Conservation (phyloP, 53 echinoderm and acorn worm species). For the Echinometra lucunter region DNA sequence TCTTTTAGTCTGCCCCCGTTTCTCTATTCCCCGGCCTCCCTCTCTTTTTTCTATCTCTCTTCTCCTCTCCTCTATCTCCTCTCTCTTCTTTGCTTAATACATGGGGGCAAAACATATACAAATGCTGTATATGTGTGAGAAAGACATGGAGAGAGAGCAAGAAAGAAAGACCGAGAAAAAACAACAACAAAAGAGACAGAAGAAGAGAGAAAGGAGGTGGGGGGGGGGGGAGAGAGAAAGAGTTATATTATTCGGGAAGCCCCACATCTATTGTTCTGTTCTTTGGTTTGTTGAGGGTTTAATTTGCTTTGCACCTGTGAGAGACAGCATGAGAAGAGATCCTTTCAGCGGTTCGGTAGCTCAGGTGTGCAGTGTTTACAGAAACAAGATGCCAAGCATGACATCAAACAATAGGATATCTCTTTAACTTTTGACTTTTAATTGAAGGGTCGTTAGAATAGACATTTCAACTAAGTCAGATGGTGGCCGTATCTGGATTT, state of each 20-base stretch:
- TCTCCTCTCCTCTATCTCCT: too few relatives aligned
- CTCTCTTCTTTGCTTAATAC: too few relatives aligned
- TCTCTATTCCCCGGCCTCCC: too few relatives aligned
- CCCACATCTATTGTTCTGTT: slow-evolving; percentile 3
- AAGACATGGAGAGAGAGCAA: too few relatives aligned
- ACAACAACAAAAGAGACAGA: too few relatives aligned
- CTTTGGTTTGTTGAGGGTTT: slow-evolving; percentile 39
- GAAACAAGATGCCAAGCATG: slow-evolving; percentile 11
- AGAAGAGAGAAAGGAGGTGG: too few relatives aligned
- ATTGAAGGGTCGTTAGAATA: slow-evolving; percentile 19
- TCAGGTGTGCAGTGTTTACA: slow-evolving; percentile 69
- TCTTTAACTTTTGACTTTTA: slow-evolving; percentile 67
- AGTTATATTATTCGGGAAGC: background rate
- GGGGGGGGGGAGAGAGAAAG: background rate
- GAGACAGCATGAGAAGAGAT: background rate
- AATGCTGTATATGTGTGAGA: too few relatives aligned
- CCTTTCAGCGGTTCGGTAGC: slow-evolving; percentile 43
- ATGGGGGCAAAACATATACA: too few relatives aligned
- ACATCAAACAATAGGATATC: slow-evolving; percentile 49
- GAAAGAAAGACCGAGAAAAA: too few relatives aligned
- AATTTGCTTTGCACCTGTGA: slow-evolving; percentile 67
- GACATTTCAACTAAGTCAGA: background rate
- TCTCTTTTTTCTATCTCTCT: too few relatives aligned
- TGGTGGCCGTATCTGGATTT: too few relatives aligned
- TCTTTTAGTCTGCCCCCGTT: too few relatives aligned